Base-by-base conservation (phyloP, 2,113 vertebrate species). In the Protobothrops mucrosquamatus region DNA sequence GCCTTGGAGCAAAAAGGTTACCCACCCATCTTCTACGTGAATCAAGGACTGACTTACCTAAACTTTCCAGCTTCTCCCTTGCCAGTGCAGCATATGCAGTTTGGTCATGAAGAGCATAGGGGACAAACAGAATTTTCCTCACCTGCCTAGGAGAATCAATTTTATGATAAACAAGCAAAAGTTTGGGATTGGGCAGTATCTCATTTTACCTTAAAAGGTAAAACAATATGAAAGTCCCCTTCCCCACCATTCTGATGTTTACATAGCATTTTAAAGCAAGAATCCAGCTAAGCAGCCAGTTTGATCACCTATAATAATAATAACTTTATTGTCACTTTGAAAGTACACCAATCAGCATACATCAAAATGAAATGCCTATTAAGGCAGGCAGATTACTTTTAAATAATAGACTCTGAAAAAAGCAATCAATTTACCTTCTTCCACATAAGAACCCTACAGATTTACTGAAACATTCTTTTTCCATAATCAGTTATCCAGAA, bases 31-130 rank as follows among this genome's bases (percentile, higher is more conserved):
- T 15, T 34, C 7, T 18, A 86, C 39, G 29, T 34, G 48, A 39
- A 26, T 34, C 3, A 61, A 48, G 18, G 9, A 20, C 69, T 0
- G 64, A 90, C 97, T 74, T 94, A 98, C 98, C 98, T 94, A 99
- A 91, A 92, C 96, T 97, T 89, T 95, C 96, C 18, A 99, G 98
- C 96, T 98, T 98, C 94, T 97, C 94, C 92, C 98, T 96, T 54
- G 98, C 98, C 0, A 94, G 98, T 87, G 96, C 97, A 29, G 98
- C 97, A 94, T 98, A 98, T 7, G 93, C 92, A 5, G 98, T 98
- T 87, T 96, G 96, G 95, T 99, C 97, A 85, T 98, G 98, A 23
- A 98, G 97, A 6, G 98, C 98, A 85, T 98, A 98, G 0, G 98
- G 98, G 1, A 99, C 96, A 91, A 98, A 99, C 54, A 99, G 95